phyloP scores from a whole-genome alignment of 2,797 vertebrate species.

The Cichlasoma orientale region DNA sequence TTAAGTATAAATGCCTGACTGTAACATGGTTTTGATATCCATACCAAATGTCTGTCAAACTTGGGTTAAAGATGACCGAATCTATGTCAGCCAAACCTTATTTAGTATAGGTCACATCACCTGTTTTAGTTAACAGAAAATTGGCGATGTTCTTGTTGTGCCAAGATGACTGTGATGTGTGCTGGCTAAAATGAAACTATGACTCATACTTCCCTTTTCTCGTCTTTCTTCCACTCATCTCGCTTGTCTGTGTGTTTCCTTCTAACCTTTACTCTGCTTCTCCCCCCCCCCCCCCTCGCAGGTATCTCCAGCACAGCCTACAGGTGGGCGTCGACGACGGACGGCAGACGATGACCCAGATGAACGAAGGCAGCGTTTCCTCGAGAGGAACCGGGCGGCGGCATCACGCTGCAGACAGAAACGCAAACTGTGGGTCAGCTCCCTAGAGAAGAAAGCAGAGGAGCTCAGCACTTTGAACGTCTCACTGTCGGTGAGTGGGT shows the following conservation, averaged over 20 bases:
- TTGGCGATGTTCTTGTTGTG: slow-evolving; percentile 5
- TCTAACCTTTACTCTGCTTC: slow-evolving; percentile 3
- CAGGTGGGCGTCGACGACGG: slow-evolving; percentile 90
- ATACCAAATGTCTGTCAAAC: neutral
- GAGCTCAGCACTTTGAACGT: slow-evolving; percentile 93
- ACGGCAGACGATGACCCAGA: slow-evolving; percentile 94
- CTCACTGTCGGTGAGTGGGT: slow-evolving; percentile 91
- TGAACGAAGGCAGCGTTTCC: slow-evolving; percentile 93
- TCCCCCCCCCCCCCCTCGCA: slow-evolving; percentile 45
- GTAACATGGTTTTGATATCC: neutral
- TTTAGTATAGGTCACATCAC: neutral
- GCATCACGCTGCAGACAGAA: slow-evolving; percentile 97
- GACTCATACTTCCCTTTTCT: slow-evolving; percentile 70
- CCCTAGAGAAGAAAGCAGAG: slow-evolving; percentile 96
- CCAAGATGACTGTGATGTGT: slow-evolving; percentile 28
- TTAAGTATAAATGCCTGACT: neutral
- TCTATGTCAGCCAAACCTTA: neutral
- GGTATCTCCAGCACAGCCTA: slow-evolving; percentile 97
- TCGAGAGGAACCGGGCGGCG: slow-evolving; percentile 94
- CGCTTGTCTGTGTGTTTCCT: slow-evolving; percentile 28
- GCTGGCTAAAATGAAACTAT: slow-evolving; percentile 60
- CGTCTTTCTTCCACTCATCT: slow-evolving; percentile 24
- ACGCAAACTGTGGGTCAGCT: slow-evolving; percentile 94
- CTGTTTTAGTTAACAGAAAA: slow-evolving; percentile 24
- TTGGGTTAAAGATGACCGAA: neutral